Conservation (phyloP, 2,888 invertebrate species). For the Mactromeris polynyma region DNA sequence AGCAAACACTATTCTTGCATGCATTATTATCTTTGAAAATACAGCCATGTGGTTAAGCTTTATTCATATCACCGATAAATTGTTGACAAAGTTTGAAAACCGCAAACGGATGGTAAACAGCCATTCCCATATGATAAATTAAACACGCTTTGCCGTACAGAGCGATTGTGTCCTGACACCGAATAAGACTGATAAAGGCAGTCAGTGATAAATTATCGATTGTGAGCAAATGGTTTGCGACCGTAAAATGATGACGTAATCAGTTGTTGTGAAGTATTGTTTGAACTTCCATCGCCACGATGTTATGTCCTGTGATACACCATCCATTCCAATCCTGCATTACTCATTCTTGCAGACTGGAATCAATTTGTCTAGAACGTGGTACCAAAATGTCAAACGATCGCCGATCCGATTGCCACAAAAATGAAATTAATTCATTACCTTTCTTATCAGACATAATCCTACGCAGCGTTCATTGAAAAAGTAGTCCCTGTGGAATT, state of each 20-base stretch:
- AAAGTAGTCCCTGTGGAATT: conserved; percentile 33
- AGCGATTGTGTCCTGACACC: background rate
- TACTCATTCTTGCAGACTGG: background rate
- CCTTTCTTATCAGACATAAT: conserved; percentile 29
- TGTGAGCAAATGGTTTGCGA: background rate
- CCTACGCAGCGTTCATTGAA: conserved; percentile 36
- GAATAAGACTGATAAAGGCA: background rate
- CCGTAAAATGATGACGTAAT: conserved; percentile 13
- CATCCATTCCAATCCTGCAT: conserved; percentile 9
- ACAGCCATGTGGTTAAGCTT: background rate
- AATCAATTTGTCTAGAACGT: conserved; percentile 9
- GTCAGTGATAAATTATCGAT: background rate
- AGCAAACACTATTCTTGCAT: too few species aligned
- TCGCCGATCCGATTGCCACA: background rate
- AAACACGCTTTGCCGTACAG: background rate
- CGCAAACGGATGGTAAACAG: background rate
- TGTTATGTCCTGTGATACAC: background rate
- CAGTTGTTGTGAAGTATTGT: background rate
- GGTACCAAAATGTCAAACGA: conserved; percentile 36
- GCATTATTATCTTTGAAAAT: too few species aligned
- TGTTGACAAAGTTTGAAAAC: background rate
- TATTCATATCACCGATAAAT: background rate
- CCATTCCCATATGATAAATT: background rate
- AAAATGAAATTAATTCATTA: conserved; percentile 37
- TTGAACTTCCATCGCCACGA: background rate